Percentiles rank a stretch among this genome's conserved stretches.
Evolutionary conservation across 2,797 vertebrate species (phyloP).

Genomic region (Artibeus lituratus): DNA sequence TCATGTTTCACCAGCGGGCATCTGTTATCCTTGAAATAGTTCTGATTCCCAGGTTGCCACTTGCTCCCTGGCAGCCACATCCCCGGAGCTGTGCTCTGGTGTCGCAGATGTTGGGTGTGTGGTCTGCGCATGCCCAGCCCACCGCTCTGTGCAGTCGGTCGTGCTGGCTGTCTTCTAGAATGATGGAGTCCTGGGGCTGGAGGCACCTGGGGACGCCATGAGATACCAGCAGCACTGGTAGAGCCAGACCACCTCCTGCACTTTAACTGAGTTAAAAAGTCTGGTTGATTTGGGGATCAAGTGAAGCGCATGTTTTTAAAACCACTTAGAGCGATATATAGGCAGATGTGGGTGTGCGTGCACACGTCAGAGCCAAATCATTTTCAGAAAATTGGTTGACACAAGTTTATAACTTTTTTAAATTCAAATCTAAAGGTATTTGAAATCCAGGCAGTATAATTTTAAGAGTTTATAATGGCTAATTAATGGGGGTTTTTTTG

Average conservation of each 20-base stretch:
- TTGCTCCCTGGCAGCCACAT: no score
- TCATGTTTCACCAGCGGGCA: not conserved
- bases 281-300: not conserved
- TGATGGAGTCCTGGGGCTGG: not conserved
- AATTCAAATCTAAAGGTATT: not conserved
- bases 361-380: not conserved
- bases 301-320: not conserved
- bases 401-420: not conserved
- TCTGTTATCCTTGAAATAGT: not conserved
- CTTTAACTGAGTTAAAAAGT: not conserved
- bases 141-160: rapidly evolving
- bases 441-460: not conserved
- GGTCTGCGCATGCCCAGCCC: rapidly evolving
- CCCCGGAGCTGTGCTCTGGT: not conserved
- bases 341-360: rapidly evolving
- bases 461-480: not conserved
- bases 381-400: not conserved
- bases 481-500: not conserved
- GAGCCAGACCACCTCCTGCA: not conserved
- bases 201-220: not conserved
- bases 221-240: not conserved
- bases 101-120: rapidly evolving
- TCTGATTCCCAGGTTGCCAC: not conserved
- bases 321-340: not conserved
- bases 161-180: not conserved